Conservation (phyloP, 2,797 vertebrate species). For the Ficedula albicollis region DNA sequence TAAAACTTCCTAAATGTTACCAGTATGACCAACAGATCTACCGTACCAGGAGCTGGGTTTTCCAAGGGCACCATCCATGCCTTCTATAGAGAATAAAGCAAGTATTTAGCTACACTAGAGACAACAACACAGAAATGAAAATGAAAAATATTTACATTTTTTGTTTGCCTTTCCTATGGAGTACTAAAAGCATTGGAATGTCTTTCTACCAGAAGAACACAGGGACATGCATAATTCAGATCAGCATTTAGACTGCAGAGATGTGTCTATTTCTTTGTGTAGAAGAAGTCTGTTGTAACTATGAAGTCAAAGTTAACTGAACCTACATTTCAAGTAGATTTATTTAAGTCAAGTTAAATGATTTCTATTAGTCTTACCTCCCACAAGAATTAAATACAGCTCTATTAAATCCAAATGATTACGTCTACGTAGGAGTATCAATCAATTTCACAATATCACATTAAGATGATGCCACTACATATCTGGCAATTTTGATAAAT, state of each 20-base stretch:
- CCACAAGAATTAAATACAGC: not conserved
- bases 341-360: not conserved
- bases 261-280: not conserved
- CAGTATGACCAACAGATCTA: not conserved
- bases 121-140: not conserved
- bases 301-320: not conserved
- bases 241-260: not conserved
- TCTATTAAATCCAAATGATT: not conserved
- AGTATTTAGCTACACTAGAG: not conserved
- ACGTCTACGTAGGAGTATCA: not conserved
- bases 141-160: not conserved
- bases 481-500: not conserved
- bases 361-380: not conserved
- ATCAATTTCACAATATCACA: not conserved
- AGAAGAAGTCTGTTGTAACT: not conserved
- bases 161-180: not conserved
- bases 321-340: not conserved
- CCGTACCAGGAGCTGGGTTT: not conserved
- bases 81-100: not conserved
- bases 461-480: not conserved
- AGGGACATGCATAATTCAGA: not conserved
- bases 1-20: not conserved
- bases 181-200: not conserved
- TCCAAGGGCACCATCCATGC: not conserved
- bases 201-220: not conserved